Conservation (phyloP, 2,888 invertebrate genomes). For the Crioceris asparagi region DNA sequence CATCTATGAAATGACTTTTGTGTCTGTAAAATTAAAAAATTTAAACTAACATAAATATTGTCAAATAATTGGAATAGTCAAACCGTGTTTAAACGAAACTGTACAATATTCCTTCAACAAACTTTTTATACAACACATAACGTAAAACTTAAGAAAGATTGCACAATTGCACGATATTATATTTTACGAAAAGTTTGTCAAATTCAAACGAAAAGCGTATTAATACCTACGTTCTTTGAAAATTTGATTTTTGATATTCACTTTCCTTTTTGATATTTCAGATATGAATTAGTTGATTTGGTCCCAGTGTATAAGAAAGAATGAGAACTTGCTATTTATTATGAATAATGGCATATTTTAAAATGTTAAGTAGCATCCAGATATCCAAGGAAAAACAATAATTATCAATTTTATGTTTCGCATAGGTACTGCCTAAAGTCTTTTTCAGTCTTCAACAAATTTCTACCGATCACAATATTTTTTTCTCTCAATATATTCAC, state of each 20-base stretch:
- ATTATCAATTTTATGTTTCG: constrained; percentile 12
- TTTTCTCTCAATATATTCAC: constrained; percentile 18
- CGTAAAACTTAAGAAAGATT: constrained; percentile 19
- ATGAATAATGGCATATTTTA: constrained; percentile 34
- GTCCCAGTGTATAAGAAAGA: constrained; percentile 35
- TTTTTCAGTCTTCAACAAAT: constrained; percentile 35
- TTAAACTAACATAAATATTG: constrained; percentile 39
- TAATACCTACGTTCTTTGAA: constrained; percentile 10
- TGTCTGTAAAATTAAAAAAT: constrained; percentile 16
- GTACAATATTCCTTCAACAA: no score
- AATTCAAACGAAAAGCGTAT: no score
- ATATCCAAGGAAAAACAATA: not conserved
- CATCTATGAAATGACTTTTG: constrained; percentile 17
- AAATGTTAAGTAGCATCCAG: constrained; percentile 15
- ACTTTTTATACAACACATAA: constrained; percentile 19
- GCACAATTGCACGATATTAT: constrained; percentile 20
- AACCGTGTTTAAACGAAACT: no score
- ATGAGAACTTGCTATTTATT: constrained; percentile 19
- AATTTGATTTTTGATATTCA: constrained; percentile 28
- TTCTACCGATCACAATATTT: constrained; percentile 33
- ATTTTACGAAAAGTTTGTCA: constrained; percentile 15
- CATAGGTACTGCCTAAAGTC: constrained; percentile 23
- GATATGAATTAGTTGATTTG: constrained; percentile 38
- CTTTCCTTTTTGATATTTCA: constrained; percentile 34
- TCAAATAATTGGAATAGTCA: constrained; percentile 39